These are phyloP conservation scores for Mustelus asterias DNA, from an alignment of 2,113 vertebrate species.

Conservation along the genomic window DNA sequence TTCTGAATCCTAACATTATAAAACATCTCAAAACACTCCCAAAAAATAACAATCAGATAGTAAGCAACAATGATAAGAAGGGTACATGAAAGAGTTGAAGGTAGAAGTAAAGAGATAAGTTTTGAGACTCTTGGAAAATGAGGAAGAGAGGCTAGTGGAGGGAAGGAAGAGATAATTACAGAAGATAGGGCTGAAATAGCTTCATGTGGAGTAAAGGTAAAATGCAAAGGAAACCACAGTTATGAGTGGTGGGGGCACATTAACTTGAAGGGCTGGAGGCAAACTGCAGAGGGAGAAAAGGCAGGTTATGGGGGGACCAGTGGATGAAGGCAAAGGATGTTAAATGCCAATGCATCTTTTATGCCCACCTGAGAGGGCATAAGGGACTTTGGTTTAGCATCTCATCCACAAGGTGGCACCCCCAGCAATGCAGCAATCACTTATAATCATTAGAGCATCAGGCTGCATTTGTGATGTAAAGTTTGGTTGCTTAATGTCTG, in stretches of 20 bases:
- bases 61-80: background rate
- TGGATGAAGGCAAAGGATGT: background rate
- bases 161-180: background rate
- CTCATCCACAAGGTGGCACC: background rate
- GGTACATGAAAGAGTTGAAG: background rate
- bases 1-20: background rate
- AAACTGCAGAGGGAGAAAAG: background rate
- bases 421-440: background rate
- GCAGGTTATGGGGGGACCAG: background rate
- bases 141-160: background rate
- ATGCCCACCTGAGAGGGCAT: background rate
- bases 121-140: background rate
- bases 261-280: background rate
- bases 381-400: background rate
- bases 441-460: background rate
- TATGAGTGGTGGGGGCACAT: background rate
- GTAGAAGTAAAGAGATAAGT: background rate
- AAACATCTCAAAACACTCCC: background rate
- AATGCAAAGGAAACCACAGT: background rate
- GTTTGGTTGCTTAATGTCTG: background rate
- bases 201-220: background rate
- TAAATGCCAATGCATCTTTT: background rate
- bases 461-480: background rate
- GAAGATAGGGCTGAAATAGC: background rate
- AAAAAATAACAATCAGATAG: background rate